phyloP scores from a whole-genome alignment of 2,797 vertebrate species.

The Bradypodion ventrale region DNA sequence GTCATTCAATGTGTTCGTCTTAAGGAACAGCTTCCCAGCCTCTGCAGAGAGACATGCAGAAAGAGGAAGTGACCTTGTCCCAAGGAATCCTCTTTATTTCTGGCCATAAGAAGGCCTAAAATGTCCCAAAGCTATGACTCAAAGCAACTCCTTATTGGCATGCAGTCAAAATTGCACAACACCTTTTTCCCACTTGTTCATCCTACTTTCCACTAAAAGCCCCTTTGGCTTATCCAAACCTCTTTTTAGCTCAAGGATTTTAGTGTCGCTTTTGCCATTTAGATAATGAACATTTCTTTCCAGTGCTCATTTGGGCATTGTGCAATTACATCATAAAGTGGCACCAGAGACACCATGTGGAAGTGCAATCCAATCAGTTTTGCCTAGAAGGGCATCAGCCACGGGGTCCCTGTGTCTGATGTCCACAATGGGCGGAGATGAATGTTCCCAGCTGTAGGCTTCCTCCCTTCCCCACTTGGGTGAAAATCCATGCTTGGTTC shows the following conservation, averaged over 20 bases:
- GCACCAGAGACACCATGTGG: background rate
- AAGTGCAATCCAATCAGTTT: background rate
- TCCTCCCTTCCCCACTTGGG: too few relatives aligned
- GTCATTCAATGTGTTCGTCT: too few relatives aligned
- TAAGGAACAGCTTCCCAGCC: background rate
- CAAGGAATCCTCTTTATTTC: background rate
- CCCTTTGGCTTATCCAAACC: background rate
- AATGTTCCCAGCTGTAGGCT: too few relatives aligned
- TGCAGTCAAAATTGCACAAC: background rate
- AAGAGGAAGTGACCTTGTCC: background rate
- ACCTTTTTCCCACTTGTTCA: background rate
- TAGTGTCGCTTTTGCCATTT: background rate
- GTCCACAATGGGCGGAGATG: background rate
- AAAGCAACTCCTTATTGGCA: background rate
- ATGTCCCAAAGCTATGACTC: background rate
- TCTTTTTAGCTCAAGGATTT: background rate
- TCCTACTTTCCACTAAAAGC: background rate
- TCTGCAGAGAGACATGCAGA: background rate
- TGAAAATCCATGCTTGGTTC: too few relatives aligned
- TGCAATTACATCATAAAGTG: background rate
- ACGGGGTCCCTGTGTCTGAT: background rate
- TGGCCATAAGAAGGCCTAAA: too few relatives aligned
- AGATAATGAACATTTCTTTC: slow-evolving; percentile 4
- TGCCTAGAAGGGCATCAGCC: too few relatives aligned
- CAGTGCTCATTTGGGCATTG: background rate